Conservation (phyloP, 2,888 invertebrate genomes). For the Epinotia brunnichana region DNA sequence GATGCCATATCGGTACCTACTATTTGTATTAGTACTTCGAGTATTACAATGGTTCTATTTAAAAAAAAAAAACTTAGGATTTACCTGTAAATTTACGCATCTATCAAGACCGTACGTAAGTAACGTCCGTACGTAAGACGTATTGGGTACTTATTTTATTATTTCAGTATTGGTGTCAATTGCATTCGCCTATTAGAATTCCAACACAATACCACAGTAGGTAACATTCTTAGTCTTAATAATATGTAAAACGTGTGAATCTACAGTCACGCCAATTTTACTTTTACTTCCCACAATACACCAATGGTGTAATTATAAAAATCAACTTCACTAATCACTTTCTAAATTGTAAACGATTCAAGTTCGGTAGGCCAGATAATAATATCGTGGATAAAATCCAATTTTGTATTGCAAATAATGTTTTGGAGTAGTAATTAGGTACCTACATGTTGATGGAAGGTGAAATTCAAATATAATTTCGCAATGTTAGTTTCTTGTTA, state of each 20-base stretch:
- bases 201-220: conserved; percentile 14
- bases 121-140: too few species aligned
- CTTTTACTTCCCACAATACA: conserved; percentile 38
- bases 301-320: conserved; percentile 36
- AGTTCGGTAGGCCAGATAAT: conserved; percentile 1
- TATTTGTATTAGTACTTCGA: too few species aligned
- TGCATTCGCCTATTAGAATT: not conserved
- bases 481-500: not conserved
- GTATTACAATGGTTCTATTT: too few species aligned
- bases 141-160: too few species aligned
- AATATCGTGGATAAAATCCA: conserved; percentile 11
- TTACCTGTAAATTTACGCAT: not conserved
- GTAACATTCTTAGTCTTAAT: conserved; percentile 24
- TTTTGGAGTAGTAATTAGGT: not conserved
- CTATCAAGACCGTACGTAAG: not conserved
- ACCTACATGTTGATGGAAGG: not conserved
- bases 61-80: not conserved
- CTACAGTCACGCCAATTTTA: conserved; percentile 29
- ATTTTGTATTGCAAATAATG: not conserved
- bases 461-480: not conserved
- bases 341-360: conserved; percentile 30
- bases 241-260: conserved; percentile 41
- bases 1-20: too few species aligned
- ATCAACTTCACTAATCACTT: conserved; percentile 37
- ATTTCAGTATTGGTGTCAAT: conserved; percentile 14